Evolutionary conservation across 1,140 invertebrate species (phyloP).

Genomic region (Papilio glaucus): DNA sequence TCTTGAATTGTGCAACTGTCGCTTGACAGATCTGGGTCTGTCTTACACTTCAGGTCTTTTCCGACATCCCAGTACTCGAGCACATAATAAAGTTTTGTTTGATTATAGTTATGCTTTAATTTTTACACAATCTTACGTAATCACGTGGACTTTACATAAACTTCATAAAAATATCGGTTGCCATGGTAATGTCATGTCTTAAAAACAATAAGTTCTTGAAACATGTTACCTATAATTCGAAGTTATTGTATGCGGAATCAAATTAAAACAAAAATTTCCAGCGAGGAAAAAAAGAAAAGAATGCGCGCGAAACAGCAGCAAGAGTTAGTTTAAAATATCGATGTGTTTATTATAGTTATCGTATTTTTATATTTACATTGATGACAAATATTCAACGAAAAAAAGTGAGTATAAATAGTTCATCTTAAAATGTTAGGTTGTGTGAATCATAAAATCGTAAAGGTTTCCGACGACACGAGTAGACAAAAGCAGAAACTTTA

Average conservation of each 20-base stretch:
- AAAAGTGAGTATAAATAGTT: background rate
- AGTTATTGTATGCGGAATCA: too few species aligned
- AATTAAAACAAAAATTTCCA: too few species aligned
- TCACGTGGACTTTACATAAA: background rate
- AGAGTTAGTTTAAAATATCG: too few species aligned
- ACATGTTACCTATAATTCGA: too few species aligned
- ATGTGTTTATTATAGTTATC: too few species aligned
- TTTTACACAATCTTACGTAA: background rate
- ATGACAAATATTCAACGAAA: too few species aligned
- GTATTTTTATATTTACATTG: too few species aligned
- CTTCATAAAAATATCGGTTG: too few species aligned
- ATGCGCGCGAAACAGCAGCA: too few species aligned
- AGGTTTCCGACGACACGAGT: background rate
- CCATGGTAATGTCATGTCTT: too few species aligned
- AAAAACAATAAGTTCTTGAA: too few species aligned
- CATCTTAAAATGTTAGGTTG: background rate
- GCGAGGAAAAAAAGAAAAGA: too few species aligned
- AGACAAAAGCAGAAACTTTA: background rate
- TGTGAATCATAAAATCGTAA: slow-evolving; percentile 2
- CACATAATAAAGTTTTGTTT: background rate
- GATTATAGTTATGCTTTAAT: background rate
- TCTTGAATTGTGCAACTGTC: background rate
- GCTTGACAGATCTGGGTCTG: background rate
- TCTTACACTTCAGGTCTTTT: background rate
- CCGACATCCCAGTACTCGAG: background rate